These are phyloP conservation scores for Xestia sexstrigata DNA, from an alignment of 2,888 invertebrate genomes.

Conservation along the genomic window DNA sequence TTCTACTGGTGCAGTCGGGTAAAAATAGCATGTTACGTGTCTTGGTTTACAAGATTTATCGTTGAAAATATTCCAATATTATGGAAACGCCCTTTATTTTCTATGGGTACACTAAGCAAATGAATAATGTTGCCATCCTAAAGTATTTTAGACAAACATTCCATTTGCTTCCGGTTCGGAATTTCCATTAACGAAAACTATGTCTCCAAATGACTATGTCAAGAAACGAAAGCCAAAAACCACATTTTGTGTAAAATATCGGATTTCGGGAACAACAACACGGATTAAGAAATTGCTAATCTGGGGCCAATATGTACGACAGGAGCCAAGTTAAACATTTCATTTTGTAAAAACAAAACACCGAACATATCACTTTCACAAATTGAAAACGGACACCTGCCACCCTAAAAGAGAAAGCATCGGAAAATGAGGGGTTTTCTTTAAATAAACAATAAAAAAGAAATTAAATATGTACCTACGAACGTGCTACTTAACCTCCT, in stretches of 20 bases:
- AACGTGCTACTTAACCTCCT: constrained; percentile 20
- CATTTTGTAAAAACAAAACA: constrained; percentile 43
- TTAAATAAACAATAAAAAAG: neutral
- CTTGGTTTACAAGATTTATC: neutral
- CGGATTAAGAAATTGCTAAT: constrained; percentile 43
- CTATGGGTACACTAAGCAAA: neutral
- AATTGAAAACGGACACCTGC: constrained; percentile 43
- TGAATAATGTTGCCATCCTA: neutral
- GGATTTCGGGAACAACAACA: constrained; percentile 52
- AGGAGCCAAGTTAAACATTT: constrained; percentile 60
- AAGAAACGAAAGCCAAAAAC: constrained; percentile 28
- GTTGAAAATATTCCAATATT: constrained; percentile 7
- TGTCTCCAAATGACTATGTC: neutral
- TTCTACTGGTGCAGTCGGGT: too few species aligned
- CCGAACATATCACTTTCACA: constrained; percentile 42
- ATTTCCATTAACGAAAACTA: constrained; percentile 26
- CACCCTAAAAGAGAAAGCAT: constrained; percentile 4
- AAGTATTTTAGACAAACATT: neutral
- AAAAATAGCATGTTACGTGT: constrained; percentile 5
- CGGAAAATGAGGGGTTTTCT: constrained; percentile 18
- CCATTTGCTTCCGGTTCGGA: neutral
- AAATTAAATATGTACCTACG: neutral
- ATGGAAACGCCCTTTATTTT: neutral
- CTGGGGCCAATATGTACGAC: constrained; percentile 43
- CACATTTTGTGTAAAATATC: constrained; percentile 49